These are phyloP conservation scores for Caenorhabditis tropicalis DNA, from an alignment of 1,140 invertebrate species.

Conservation along the genomic window DNA sequence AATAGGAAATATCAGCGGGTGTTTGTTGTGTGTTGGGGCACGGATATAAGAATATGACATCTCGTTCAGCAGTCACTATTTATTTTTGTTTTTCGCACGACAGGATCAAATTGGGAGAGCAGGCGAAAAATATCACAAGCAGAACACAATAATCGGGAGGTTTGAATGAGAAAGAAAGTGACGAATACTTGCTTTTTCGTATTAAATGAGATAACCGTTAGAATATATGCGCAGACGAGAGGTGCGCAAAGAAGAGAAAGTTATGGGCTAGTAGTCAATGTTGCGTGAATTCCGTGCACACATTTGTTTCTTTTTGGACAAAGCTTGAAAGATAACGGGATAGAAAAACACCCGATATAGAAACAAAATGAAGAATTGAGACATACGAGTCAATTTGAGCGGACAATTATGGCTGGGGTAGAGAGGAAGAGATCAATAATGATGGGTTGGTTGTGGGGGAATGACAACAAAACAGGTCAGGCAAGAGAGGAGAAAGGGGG, in stretches of 20 bases:
- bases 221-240: background rate
- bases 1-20: background rate
- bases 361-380: background rate
- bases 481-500: background rate
- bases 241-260: background rate
- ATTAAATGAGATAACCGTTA: no score
- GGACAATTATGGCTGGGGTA: background rate
- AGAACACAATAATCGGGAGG: background rate
- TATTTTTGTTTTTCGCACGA: slow-evolving; percentile 1
- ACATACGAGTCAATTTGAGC: background rate
- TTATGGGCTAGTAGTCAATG: no score
- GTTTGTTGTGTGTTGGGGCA: background rate
- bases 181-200: no score
- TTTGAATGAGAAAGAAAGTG: background rate
- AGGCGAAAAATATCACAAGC: background rate
- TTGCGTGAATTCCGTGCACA: background rate
- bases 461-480: slow-evolving; percentile 1
- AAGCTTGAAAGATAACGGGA: no score
- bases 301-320: no score
- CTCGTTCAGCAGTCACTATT: background rate
- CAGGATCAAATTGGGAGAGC: background rate
- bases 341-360: background rate
- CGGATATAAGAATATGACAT: slow-evolving; percentile 13
- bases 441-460: background rate
- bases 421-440: background rate